phyloP scores from a whole-genome alignment of 2,113 vertebrate genomes.

The Muntiacus muntjak region DNA sequence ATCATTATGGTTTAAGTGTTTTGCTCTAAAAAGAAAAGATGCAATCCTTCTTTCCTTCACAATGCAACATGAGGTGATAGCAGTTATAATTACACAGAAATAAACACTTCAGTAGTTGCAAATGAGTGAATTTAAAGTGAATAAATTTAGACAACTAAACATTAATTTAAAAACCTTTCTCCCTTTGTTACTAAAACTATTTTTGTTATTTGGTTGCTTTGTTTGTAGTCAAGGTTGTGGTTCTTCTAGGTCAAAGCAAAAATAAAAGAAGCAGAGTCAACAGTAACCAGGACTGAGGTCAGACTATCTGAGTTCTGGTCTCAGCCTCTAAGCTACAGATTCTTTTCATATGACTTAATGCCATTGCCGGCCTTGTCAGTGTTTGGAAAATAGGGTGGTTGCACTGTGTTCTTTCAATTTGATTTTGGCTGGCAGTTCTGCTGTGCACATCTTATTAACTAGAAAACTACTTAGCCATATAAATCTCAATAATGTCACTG shows the following conservation, averaged over 20 bases:
- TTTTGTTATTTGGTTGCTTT: background rate
- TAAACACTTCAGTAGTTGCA: background rate
- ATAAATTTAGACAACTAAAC: background rate
- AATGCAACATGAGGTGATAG: background rate
- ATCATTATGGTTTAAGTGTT: background rate
- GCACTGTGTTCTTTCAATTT: background rate
- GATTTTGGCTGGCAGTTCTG: slow-evolving; percentile 14
- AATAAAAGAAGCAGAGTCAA: background rate
- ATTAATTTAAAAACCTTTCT: background rate
- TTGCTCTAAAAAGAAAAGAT: background rate
- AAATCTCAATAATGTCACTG: slow-evolving; percentile 10
- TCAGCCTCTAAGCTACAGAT: background rate
- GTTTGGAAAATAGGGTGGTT: slow-evolving; percentile 2
- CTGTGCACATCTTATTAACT: background rate
- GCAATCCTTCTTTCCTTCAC: background rate
- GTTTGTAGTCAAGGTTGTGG: background rate
- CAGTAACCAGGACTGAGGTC: background rate
- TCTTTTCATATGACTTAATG: slow-evolving; percentile 40
- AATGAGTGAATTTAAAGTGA: background rate
- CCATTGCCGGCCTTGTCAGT: background rate
- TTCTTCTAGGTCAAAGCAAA: background rate
- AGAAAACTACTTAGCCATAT: background rate
- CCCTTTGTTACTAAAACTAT: background rate
- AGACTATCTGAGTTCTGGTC: background rate
- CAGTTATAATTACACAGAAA: background rate